Conservation (phyloP, 2,888 invertebrate genomes). For the Elegia similella region DNA sequence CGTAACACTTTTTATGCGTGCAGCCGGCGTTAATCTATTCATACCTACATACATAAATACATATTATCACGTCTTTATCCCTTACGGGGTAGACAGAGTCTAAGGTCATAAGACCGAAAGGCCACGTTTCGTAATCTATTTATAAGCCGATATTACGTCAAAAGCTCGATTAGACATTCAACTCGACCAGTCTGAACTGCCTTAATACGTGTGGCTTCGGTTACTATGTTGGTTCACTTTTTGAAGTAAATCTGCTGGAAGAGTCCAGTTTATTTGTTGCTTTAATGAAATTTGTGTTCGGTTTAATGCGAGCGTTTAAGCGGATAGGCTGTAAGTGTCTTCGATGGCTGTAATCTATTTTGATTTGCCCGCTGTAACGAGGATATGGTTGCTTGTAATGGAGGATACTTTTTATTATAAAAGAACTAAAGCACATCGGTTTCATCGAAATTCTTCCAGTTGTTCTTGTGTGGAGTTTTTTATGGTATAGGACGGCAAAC, state of each 20-base stretch:
- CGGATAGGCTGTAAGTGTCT: conserved; percentile 19
- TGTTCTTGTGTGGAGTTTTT: no score
- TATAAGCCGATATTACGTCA: no score
- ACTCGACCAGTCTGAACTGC: background rate
- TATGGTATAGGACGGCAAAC: no score
- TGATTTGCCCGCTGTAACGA: conserved; percentile 15
- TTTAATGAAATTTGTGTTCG: conserved; percentile 26
- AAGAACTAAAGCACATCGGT: background rate
- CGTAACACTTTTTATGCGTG: no score
- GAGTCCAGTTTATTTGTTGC: conserved; percentile 27
- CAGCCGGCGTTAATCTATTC: no score
- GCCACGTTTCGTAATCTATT: no score
- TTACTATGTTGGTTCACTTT: conserved; percentile 60
- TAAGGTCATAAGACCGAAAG: no score
- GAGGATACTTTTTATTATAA: background rate
- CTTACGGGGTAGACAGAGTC: no score
- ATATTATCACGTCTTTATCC: no score
- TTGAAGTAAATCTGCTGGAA: conserved; percentile 28
- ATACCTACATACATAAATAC: no score
- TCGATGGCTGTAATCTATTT: conserved; percentile 17
- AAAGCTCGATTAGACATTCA: no score
- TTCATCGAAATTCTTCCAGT: no score
- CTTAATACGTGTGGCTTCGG: background rate
- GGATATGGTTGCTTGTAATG: conserved; percentile 12
- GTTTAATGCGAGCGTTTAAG: conserved; percentile 17